Percentiles rank a stretch among this genome's conserved stretches.
These are phyloP conservation scores for Adelges cooleyi DNA, from an alignment of 1,140 invertebrate genomes.

Conservation along the genomic window DNA sequence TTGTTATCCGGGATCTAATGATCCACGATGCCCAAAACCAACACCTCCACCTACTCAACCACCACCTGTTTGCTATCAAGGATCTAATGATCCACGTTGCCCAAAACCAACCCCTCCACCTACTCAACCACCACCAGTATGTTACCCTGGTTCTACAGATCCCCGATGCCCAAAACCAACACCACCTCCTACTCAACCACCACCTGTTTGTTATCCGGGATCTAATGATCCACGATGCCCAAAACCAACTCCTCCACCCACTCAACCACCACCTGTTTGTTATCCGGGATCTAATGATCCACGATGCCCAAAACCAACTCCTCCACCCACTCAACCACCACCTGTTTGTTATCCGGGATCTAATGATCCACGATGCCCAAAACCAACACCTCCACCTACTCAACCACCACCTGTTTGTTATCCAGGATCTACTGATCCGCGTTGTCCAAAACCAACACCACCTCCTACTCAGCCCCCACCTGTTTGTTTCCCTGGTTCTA, in stretches of 20 bases:
- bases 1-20: conserved; percentile 34
- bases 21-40: conserved; percentile 39
- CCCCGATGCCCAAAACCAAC: conserved; percentile 34
- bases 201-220: conserved; percentile 36
- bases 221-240: conserved; percentile 35
- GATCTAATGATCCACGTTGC: conserved; percentile 35
- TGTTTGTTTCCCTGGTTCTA: conserved; percentile 34
- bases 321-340: conserved; percentile 27
- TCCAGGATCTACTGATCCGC: conserved; percentile 40
- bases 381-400: conserved; percentile 32
- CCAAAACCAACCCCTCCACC: conserved; percentile 32
- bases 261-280: conserved; percentile 32
- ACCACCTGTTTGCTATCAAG: conserved; percentile 35
- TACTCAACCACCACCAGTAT: conserved; percentile 36
- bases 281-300: conserved; percentile 36
- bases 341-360: conserved; percentile 36
- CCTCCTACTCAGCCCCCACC: conserved; percentile 31
- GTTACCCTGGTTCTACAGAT: conserved; percentile 33
- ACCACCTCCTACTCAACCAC: conserved; percentile 29
- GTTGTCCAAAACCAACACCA: conserved; percentile 37
- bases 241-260: conserved; percentile 31
- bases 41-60: conserved; percentile 25
- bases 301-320: conserved; percentile 33
- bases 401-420: conserved; percentile 22
- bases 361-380: conserved; percentile 34